A percentile compares a stretch with the other conserved stretches of the same genome.
phyloP scores from a whole-genome alignment of 2,888 invertebrate genomes.

The Panzeria rudis region DNA sequence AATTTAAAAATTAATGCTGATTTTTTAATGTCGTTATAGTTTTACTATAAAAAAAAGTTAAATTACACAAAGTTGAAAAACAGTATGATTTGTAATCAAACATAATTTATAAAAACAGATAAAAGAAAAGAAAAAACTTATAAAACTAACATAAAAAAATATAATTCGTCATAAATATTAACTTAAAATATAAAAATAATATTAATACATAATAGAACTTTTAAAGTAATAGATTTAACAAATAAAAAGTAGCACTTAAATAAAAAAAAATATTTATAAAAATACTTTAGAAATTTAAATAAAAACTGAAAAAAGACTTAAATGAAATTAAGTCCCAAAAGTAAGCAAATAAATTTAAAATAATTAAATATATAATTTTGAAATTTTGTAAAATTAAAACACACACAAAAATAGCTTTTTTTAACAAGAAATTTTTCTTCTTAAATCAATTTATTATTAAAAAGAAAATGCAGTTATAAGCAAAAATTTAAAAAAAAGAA shows the following conservation, averaged over 20 bases:
- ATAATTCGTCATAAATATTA: no score
- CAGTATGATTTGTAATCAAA: background rate
- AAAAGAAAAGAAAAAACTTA: background rate
- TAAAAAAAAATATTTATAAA: background rate
- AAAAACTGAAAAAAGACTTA: slow-evolving; percentile 11
- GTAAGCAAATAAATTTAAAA: background rate
- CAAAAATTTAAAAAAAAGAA: slow-evolving; percentile 2
- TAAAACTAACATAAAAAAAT: background rate
- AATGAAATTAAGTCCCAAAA: slow-evolving; percentile 24
- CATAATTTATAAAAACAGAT: slow-evolving; percentile 1
- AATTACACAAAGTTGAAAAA: slow-evolving; percentile 67
- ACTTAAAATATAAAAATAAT: no score
- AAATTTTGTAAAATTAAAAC: slow-evolving; percentile 5
- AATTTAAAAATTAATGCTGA: slow-evolving; percentile 77
- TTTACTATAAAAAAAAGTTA: slow-evolving; percentile 75
- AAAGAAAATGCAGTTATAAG: background rate
- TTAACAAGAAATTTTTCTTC: slow-evolving; percentile 33
- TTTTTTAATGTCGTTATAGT: slow-evolving; percentile 83
- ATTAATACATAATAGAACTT: background rate
- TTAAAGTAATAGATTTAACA: background rate
- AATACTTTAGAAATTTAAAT: slow-evolving; percentile 20
- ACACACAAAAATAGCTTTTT: slow-evolving; percentile 40
- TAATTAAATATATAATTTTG: slow-evolving; percentile 12
- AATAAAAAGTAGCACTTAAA: slow-evolving; percentile 18
- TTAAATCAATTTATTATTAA: slow-evolving; percentile 28